Conservation (phyloP, 1,140 invertebrate species). For the Sycophaga agraensis region DNA sequence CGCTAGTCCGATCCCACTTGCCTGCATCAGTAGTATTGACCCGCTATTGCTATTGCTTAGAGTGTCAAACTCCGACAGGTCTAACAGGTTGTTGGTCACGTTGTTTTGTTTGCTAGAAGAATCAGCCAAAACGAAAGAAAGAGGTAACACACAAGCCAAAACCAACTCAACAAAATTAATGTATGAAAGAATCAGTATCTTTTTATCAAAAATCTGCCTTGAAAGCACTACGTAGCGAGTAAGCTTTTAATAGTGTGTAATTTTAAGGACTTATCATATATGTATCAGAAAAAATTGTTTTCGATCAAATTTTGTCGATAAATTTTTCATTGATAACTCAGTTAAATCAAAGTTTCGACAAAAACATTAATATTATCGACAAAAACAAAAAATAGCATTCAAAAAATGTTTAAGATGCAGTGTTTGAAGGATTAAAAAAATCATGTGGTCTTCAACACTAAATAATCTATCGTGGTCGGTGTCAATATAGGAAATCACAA, state of each 20-base stretch:
- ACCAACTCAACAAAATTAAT: no score
- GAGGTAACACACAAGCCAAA: not conserved
- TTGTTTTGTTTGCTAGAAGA: constrained; percentile 60
- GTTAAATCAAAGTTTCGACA: not conserved
- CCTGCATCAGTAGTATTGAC: constrained; percentile 43
- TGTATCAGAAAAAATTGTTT: no score
- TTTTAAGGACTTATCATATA: no score
- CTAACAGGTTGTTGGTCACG: constrained; percentile 60
- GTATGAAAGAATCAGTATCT: not conserved
- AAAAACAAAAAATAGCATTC: no score
- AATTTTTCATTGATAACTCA: not conserved
- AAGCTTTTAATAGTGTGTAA: no score
- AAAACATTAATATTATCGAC: not conserved
- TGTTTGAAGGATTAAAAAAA: not conserved
- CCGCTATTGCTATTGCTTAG: constrained; percentile 60
- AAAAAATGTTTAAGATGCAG: not conserved
- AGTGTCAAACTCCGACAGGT: constrained; percentile 61
- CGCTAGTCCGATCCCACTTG: constrained; percentile 39
- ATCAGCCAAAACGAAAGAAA: constrained; percentile 35
- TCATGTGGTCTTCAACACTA: not conserved
- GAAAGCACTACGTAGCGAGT: constrained; percentile 1
- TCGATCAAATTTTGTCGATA: no score
- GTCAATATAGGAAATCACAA: not conserved
- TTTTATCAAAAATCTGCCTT: not conserved
- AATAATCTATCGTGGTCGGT: not conserved